A percentile compares a stretch with the other conserved stretches of the same genome.
Evolutionary conservation across 2,888 invertebrate species (phyloP).

Genomic region (Diploptera punctata): DNA sequence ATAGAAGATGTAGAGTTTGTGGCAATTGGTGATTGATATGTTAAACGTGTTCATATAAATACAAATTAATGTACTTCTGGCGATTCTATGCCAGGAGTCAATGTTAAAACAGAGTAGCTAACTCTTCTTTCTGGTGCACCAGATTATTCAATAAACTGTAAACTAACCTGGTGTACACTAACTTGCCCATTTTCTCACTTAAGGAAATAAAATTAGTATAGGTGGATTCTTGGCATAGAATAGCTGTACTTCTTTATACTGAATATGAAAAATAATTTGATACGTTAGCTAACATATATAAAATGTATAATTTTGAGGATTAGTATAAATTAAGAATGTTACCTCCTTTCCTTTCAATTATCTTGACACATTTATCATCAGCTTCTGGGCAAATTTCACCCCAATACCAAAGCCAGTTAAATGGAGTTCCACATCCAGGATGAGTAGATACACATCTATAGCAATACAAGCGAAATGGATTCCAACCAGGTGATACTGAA

Average conservation of each 20-base stretch:
- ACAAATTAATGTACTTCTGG: too few species aligned
- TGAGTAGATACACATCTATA: slow-evolving; percentile 89
- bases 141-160: too few species aligned
- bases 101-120: too few species aligned
- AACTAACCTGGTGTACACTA: too few species aligned
- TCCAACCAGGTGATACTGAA: slow-evolving; percentile 35
- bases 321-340: slow-evolving; percentile 45
- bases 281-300: not conserved
- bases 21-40: too few species aligned
- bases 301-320: not conserved
- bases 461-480: slow-evolving; percentile 69
- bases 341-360: slow-evolving; percentile 88
- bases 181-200: slow-evolving; percentile 6
- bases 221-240: too few species aligned
- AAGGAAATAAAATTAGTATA: slow-evolving; percentile 12
- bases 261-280: slow-evolving; percentile 1
- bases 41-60: too few species aligned
- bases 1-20: too few species aligned
- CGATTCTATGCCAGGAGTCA: too few species aligned
- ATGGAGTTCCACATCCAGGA: slow-evolving; percentile 84
- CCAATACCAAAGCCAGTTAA: slow-evolving; percentile 82
- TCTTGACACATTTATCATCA: slow-evolving; percentile 88
- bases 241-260: slow-evolving; percentile 1
- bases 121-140: too few species aligned
- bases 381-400: slow-evolving; percentile 82